phyloP scores from a whole-genome alignment of 2,113 vertebrate species.

The Hippocampus abdominalis region DNA sequence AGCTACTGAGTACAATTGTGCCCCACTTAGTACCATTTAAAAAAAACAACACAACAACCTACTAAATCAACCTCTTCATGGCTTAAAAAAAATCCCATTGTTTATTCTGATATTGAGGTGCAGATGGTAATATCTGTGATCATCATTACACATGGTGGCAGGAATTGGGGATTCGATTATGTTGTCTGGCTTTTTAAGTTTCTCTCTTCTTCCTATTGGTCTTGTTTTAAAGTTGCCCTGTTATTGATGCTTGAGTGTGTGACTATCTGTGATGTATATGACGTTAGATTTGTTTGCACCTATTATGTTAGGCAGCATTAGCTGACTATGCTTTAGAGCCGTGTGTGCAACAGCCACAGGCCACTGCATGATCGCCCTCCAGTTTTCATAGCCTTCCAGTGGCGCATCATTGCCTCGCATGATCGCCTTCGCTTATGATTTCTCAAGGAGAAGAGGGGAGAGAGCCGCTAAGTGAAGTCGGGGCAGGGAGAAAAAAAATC shows the following conservation, averaged over 20 bases:
- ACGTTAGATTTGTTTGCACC: background rate
- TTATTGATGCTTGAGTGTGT: conserved; percentile 1
- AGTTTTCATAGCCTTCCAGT: conserved; percentile 4
- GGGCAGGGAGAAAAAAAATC: conserved; percentile 21
- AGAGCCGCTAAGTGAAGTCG: conserved; percentile 14
- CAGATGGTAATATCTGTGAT: background rate
- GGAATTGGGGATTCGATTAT: background rate
- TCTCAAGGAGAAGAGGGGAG: conserved; percentile 20
- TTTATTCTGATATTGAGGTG: background rate
- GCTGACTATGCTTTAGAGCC: conserved; percentile 17
- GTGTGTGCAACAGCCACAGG: background rate
- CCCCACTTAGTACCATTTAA: background rate
- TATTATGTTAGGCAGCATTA: background rate
- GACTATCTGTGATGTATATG: conserved; percentile 7
- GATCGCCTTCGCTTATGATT: conserved; percentile 54
- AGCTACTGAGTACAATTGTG: conserved; percentile 11
- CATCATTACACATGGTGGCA: background rate
- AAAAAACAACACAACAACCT: no score
- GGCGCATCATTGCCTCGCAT: conserved; percentile 39
- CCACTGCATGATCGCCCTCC: conserved; percentile 17
- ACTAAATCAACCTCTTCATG: background rate
- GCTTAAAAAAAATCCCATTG: background rate
- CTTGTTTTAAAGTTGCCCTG: conserved; percentile 10
- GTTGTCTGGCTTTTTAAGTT: background rate
- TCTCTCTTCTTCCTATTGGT: background rate